Percentiles rank a stretch among this genome's conserved stretches.
phyloP scores from a whole-genome alignment of 2,888 invertebrate genomes.

The Drosophila infuscata region DNA sequence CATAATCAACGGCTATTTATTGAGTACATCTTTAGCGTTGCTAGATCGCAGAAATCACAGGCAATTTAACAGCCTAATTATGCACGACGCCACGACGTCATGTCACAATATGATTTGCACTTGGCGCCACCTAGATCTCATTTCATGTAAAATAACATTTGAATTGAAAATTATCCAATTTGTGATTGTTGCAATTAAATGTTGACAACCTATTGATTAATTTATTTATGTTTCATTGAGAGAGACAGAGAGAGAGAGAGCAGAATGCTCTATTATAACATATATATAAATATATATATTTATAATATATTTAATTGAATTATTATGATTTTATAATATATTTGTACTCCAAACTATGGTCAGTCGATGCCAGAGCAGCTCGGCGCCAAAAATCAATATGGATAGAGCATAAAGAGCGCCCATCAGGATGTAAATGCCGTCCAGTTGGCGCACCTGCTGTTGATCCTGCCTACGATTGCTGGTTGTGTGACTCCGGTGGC shows the following conservation, averaged over 20 bases:
- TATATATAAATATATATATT: neutral
- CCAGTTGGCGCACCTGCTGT: slow-evolving; percentile 29
- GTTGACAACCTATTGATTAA: neutral
- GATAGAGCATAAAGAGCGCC: slow-evolving; percentile 41
- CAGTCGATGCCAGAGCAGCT: slow-evolving; percentile 26
- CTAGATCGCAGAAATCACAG: neutral
- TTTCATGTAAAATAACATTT: neutral
- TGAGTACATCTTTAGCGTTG: neutral
- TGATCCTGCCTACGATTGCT: neutral
- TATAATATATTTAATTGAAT: neutral
- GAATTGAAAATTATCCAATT: neutral
- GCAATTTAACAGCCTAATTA: neutral
- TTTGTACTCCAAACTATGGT: neutral
- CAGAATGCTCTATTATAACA: no score
- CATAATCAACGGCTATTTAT: neutral
- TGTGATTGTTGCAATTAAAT: neutral
- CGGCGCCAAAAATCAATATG: slow-evolving; percentile 29
- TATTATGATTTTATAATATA: neutral
- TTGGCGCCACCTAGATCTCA: neutral
- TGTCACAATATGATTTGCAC: neutral
- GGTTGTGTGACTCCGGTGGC: neutral
- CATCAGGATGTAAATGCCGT: slow-evolving; percentile 49
- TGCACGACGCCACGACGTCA: neutral
- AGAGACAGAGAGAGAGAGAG: neutral
- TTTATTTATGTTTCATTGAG: neutral